Evolutionary conservation across 1,140 invertebrate species (phyloP), one percentile per base, ranked within the genome.

Genomic region (Physella acuta): DNA sequence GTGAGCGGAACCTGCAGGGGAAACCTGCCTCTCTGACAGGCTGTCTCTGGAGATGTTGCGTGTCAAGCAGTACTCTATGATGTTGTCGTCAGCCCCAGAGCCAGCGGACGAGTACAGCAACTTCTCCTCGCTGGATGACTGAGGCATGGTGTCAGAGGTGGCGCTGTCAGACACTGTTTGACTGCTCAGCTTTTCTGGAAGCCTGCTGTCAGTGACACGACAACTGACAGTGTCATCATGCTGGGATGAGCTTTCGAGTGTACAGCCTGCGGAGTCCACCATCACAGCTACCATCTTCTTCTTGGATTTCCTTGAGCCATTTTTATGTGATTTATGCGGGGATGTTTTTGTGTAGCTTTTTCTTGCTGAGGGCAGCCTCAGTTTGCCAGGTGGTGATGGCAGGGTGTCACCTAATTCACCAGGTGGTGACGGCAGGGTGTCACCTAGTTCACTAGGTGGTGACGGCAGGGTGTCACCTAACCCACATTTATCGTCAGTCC

Each of bases 11-110:
- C 24, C 1, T n/a, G 17, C 56, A 58, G 5, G 20, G 1, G 20
- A 26, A 30, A 31, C 14, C 53, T 30, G 4, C 16, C 24, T 26
- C 3, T 26, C 28, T 51, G 26, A 8, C 14, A 11, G n/a, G 44
- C 44, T 52, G 20, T 53, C 62, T 31, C 2, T 16, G 3, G 5
- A 14, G 17, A 52, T 33, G 20, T 64, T 2, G 33, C 49, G 49
- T 20, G 26, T n/a, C 26, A 64, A 36, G 16, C 39, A 63, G 24
- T 63, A 63, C 37, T 49, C 61, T 1, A 60, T 33, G 24, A n/a
- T 20, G 58, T 60, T 26, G 36, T 14, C 26, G n/a, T 37, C 36
- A 14, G 36, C 20, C 5, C 49, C 2, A 33, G 2, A 31, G 3
- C 34, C 26, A 2, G 1, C 3, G 1, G n/a, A 14, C 30, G 34